Percentiles rank a stretch among this genome's conserved stretches.
phyloP scores from a whole-genome alignment of 2,888 invertebrate genomes.

The Drosophila robusta region DNA sequence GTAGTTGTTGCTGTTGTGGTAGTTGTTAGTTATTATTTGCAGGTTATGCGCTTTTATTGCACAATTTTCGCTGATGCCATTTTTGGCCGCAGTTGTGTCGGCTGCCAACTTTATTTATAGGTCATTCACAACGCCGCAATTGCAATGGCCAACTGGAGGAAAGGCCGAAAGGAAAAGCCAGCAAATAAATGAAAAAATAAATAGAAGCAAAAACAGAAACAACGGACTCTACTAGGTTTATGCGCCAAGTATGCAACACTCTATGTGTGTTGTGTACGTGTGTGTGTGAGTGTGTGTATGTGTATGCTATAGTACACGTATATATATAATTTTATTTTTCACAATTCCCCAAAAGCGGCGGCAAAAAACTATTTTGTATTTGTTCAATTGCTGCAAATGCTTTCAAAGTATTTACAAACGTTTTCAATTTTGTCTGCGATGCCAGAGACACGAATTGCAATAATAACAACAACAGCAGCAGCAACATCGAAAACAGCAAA shows the following conservation, averaged over 20 bases:
- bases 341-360: conserved; percentile 60
- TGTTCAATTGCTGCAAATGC: conserved; percentile 80
- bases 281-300: conserved; percentile 3
- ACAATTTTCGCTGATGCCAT: conserved; percentile 70
- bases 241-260: conserved; percentile 36
- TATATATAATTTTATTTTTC: conserved; percentile 58
- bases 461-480: conserved; percentile 39
- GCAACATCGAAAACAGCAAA: conserved; percentile 31
- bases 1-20: conserved; percentile 15
- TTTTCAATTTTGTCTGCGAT: conserved; percentile 69
- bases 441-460: conserved; percentile 61
- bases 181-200: conserved; percentile 22
- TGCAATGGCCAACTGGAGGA: conserved; percentile 38
- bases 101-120: conserved; percentile 78
- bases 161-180: conserved; percentile 49
- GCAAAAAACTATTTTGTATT: conserved; percentile 70
- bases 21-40: conserved; percentile 51
- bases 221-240: conserved; percentile 17
- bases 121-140: conserved; percentile 56
- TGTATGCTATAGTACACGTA: conserved; percentile 23
- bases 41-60: conserved; percentile 64
- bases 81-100: conserved; percentile 61
- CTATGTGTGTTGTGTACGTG: no score
- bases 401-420: conserved; percentile 78
- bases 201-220: conserved; percentile 13